phyloP scores from a whole-genome alignment of 2,888 invertebrate species.

The Acrobasis repandana region DNA sequence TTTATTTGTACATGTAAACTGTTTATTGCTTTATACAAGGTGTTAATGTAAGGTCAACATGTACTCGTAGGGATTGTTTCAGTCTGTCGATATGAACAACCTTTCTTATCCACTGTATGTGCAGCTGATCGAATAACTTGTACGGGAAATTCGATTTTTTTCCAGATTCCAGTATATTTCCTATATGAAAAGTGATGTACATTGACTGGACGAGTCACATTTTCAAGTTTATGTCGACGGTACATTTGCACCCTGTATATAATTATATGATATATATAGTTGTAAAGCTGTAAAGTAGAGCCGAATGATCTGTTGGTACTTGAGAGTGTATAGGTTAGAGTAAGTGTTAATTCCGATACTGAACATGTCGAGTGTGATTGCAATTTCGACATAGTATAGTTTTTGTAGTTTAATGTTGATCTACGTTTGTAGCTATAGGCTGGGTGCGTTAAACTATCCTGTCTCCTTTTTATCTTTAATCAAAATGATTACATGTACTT shows the following conservation, averaged over 20 bases:
- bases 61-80: no score
- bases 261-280: conserved; percentile 40
- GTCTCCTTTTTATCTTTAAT: no score
- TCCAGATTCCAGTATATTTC: no score
- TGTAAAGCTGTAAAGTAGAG: conserved; percentile 51
- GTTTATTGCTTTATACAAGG: conserved; percentile 44
- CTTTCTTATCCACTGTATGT: no score
- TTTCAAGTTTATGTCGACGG: no score
- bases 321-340: conserved; percentile 46
- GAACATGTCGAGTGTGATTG: conserved; percentile 57
- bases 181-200: no score
- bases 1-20: conserved; percentile 67
- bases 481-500: no score
- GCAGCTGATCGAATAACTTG: no score
- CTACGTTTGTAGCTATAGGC: neutral
- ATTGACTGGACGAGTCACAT: no score
- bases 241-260: conserved; percentile 1
- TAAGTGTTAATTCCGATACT: conserved; percentile 71
- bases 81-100: no score
- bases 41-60: no score
- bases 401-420: conserved; percentile 20
- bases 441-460: neutral
- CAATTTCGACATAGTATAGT: conserved; percentile 39
- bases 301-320: conserved; percentile 66
- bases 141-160: no score